Evolutionary conservation across 2,113 vertebrate species (phyloP), one percentile per base, ranked within the genome.

Genomic region (Rhea americana): DNA sequence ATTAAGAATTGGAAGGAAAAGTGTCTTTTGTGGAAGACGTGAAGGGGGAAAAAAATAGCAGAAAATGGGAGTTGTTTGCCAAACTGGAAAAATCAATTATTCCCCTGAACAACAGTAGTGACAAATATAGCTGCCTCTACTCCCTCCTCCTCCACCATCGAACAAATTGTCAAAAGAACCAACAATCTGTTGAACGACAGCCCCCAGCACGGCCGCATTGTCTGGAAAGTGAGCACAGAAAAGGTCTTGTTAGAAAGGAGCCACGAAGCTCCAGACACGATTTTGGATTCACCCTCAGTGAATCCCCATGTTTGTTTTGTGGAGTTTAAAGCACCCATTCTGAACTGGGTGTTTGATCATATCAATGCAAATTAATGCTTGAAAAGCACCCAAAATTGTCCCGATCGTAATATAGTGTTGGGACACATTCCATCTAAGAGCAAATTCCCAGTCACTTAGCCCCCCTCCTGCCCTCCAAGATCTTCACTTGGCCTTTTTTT

Each of bases 81-180:
- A 96, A 96, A 96, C 88, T 93, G 67, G 86, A 96, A 95, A 96
- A 95, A 96, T 95, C 94, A 95, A 94, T 96, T 96, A 95, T 94
- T 93, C 83, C 94, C 70, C 91, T 82, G 84, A 96, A 96, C 83
- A 96, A 96, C 73, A 87, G 90, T 89, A 94, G 88, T 80, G 92
- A 94, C 93, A 96, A 95, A 96, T 94, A 95, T 96, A 96, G 91
- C 92, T 96, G 90, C 91, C 50, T 96, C 86, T 84, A 70, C 87
- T 95, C 81, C 91, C 94, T 94, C 95, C 95, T 93, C 93, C 93
- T 95, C 95, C 85, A 93, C 83, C 90, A 94, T 94, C 89, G 95
- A 96, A 95, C 95, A 96, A 95, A 92, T 94, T 96, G 94, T 95
- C 95, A 95, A 96, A 96, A 96, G 88, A 95, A 94, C 74, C 90